Evolutionary conservation across 37 sponge, comb jelly and placozoan species (phyloP).

Genomic region (Spongilla lacustris): DNA sequence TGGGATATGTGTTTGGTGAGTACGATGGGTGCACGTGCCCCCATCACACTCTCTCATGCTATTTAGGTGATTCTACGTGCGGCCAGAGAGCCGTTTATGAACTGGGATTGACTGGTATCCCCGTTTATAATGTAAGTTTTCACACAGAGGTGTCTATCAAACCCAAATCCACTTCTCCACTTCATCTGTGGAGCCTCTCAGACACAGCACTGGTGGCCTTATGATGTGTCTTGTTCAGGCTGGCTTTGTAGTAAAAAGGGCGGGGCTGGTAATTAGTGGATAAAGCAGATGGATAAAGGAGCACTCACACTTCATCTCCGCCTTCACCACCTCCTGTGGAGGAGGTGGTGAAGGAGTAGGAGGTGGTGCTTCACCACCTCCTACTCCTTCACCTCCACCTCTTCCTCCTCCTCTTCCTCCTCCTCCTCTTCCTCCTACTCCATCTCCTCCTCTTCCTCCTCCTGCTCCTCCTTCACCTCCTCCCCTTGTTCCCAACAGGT

Average conservation of each 20-base stretch:
- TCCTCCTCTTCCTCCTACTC: not conserved
- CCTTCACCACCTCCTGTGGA: no score
- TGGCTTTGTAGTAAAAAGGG: no score
- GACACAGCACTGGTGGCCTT: no score
- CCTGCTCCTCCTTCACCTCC: not conserved
- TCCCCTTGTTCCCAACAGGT: conserved; percentile 44
- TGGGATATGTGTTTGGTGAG: conserved; percentile 85
- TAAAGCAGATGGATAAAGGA: no score
- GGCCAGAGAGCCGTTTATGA: conserved; percentile 92
- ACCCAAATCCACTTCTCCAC: no score
- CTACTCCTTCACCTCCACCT: not conserved
- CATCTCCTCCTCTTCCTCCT: not conserved
- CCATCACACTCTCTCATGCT: not conserved
- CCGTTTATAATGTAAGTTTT: conserved; percentile 85
- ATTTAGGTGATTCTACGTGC: conserved; percentile 77
- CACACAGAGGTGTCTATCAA: not conserved
- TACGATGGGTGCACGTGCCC: not conserved
- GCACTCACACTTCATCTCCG: no score
- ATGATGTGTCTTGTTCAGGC: no score
- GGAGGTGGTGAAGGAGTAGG: no score
- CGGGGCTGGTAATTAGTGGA: no score
- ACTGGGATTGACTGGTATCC: conserved; percentile 90
- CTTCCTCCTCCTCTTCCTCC: not conserved
- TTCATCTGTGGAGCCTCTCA: no score
- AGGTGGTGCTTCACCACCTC: not conserved